Evolutionary conservation across 2,113 vertebrate species (phyloP).

Genomic region (Sander vitreus): DNA sequence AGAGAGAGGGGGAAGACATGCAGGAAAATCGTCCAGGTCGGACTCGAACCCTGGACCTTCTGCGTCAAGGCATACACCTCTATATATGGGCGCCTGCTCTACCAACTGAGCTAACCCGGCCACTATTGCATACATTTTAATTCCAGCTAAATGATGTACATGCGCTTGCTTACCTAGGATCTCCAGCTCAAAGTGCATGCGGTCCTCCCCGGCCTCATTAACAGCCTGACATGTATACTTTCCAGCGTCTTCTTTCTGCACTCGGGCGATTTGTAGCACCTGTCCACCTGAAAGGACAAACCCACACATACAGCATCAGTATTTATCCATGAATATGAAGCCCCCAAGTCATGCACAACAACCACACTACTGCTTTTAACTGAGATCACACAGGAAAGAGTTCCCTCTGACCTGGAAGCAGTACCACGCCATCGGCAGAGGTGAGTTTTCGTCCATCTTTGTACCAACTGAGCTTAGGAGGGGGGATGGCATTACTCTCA

Average conservation of each 20-base stretch:
- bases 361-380: neutral
- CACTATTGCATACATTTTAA: neutral
- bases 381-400: neutral
- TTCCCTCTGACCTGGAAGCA: slow-evolving; percentile 87
- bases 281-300: slow-evolving; percentile 85
- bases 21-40: too few species aligned
- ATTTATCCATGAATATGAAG: slow-evolving; percentile 1
- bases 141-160: neutral
- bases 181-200: slow-evolving; percentile 89
- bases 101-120: too few species aligned
- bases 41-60: too few species aligned
- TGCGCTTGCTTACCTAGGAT: slow-evolving; percentile 86
- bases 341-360: neutral
- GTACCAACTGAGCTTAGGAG: slow-evolving; percentile 89
- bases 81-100: too few species aligned
- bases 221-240: slow-evolving; percentile 89
- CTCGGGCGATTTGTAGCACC: slow-evolving; percentile 87
- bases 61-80: too few species aligned
- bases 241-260: slow-evolving; percentile 85
- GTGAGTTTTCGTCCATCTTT: slow-evolving; percentile 85
- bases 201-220: slow-evolving; percentile 89
- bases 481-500: slow-evolving; percentile 87
- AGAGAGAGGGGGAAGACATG: too few species aligned
- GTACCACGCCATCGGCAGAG: slow-evolving; percentile 69
- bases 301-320: neutral